Base-by-base conservation (phyloP, 1,140 invertebrate species). In the Idris sp. region DNA sequence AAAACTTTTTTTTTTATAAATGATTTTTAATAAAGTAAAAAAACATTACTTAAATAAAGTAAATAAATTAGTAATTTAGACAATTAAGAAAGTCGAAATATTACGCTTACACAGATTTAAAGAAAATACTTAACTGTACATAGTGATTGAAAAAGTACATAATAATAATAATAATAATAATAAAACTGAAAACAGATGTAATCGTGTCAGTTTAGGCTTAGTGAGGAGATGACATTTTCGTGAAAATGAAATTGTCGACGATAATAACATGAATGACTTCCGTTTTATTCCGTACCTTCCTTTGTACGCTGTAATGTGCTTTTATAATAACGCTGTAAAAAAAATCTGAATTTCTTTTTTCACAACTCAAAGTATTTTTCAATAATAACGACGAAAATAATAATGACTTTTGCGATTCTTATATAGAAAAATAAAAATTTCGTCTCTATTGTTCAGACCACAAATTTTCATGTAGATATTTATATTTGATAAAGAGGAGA, bases 21-120 rank as follows among this genome's bases (percentile, higher is more conserved):
- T n/a, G n/a, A n/a, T n/a, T n/a, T n/a, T n/a, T n/a, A n/a, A n/a
- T n/a, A n/a, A n/a, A n/a, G n/a, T n/a, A n/a, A n/a, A n/a, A n/a
- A n/a, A n/a, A n/a, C n/a, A n/a, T n/a, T n/a, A n/a, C n/a, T n/a
- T n/a, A n/a, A n/a, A n/a, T n/a, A n/a, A n/a, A n/a, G n/a, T n/a
- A n/a, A n/a, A n/a, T n/a, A n/a, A n/a, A n/a, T n/a, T n/a, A 53
- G 22, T 65, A 65, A 56, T 28, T 49, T 36, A 59, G 53, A 58
- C 15, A 7, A 4, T 68, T 81, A 84, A 80, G 65, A 43, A 64
- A 79, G 78, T 80, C 75, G 75, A 79, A 79, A 80, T 83, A 81
- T 77, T 82, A 85, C 82, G 83, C 83, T 85, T 85, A 85, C 41
- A 41, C 8, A n/a, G n/a, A n/a, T n/a, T n/a, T n/a, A n/a, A n/a